Percentiles rank a stretch among this genome's conserved stretches.
These are phyloP conservation scores for Prionailurus bengalensis DNA, from an alignment of 2,113 vertebrate species.

Conservation along the genomic window DNA sequence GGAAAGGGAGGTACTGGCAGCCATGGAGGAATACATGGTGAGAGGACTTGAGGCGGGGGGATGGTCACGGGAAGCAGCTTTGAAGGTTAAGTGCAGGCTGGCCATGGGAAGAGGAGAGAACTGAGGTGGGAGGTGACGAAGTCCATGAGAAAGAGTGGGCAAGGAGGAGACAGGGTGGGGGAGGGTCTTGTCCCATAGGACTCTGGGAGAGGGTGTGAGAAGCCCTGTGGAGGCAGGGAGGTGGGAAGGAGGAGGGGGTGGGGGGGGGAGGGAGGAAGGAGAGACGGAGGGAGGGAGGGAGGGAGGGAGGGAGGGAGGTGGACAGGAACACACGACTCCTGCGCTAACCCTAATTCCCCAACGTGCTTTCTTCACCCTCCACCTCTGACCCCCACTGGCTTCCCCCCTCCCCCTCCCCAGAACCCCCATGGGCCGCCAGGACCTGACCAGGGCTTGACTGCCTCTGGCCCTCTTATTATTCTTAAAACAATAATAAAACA, in stretches of 20 bases:
- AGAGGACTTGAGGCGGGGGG: neutral
- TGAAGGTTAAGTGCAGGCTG: neutral
- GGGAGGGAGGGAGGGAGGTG: neutral
- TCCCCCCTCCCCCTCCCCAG: conserved; percentile 78
- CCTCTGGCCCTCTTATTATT: conserved; percentile 81
- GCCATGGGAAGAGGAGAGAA: neutral
- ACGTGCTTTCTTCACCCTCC: conserved; percentile 76
- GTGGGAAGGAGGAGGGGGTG: too few relatives aligned
- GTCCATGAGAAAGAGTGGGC: neutral
- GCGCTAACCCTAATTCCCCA: conserved; percentile 65
- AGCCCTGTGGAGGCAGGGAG: neutral
- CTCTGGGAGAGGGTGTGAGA: neutral
- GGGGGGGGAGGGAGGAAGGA: too few relatives aligned
- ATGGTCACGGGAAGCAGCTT: neutral
- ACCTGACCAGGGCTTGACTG: conserved; percentile 79
- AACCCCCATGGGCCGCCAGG: conserved; percentile 78
- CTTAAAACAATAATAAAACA: conserved; percentile 85
- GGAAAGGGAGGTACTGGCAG: neutral
- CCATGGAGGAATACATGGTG: neutral
- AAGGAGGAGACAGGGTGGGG: neutral
- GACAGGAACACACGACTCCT: neutral
- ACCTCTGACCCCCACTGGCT: conserved; percentile 80
- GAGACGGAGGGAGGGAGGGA: too few relatives aligned
- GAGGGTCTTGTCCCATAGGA: neutral
- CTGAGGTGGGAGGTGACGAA: neutral